Base-by-base conservation (phyloP, 92 coral and sea anemone genomes). In the Palythoa heliodiscus region DNA sequence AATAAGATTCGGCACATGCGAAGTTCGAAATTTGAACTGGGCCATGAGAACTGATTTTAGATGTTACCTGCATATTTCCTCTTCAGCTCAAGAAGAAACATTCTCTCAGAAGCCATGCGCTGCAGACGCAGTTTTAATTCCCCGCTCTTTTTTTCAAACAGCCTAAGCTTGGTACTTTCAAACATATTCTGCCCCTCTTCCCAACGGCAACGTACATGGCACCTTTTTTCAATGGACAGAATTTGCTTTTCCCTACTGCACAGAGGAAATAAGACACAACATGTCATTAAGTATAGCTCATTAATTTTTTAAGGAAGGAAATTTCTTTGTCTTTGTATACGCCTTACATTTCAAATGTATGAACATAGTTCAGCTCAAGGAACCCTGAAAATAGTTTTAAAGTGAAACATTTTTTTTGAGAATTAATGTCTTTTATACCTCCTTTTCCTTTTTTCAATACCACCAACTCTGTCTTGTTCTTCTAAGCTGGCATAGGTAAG, bases 21-120 rank as follows among this genome's bases (percentile, higher is more conserved):
- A 60, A 60, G 1, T 4, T 60, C 67, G 22, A 60, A 22, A 20
- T 60, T 60, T 10, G 20, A 19, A 60, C 67, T 60, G 22, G 67
- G 67, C 67, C 67, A 11, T 60, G 67, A 60, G 20, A 29, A 24
- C 40, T 74, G 58, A 61, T 48, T 47, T 24, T 7, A 54, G n/a
- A 57, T 39, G 22, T 60, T 83, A 90, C 91, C 91, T 63, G 93
- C 90, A 70, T 90, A 90, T 79, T 90, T 90, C 55, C 71, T 79
- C 60, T 90, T 87, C 79, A 90, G 75, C 66, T 90, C 93, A 64
- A 87, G 58, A 8, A 90, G 88, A 67, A 90, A 87, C 68, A 64
- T 57, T 60, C 93, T 60, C 86, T 90, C 91, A 0, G 93, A 90
- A 11, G 93, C 88, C 91, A 90, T 58, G 60, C 88, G 88, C 38